Conservation (phyloP, 2,797 vertebrate genomes). For the Cygnus olor region DNA sequence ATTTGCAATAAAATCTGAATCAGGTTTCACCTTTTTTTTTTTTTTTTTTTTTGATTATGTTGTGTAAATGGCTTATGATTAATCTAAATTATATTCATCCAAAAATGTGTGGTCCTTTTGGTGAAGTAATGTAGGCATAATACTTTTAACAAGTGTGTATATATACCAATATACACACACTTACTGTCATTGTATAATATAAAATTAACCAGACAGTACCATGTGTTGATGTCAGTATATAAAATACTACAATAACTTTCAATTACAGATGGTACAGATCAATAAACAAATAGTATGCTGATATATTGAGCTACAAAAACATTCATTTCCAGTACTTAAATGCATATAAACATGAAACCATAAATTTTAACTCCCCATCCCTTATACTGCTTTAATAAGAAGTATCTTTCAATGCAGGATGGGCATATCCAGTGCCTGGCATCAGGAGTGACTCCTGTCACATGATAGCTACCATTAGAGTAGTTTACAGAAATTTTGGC, state of each 20-base stretch:
- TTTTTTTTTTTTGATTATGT: neutral
- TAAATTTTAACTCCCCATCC: accelerated
- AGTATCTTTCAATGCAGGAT: neutral
- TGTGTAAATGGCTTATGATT: neutral
- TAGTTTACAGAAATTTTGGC: neutral
- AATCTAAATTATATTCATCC: neutral
- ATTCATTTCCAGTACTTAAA: neutral
- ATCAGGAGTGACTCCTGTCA: neutral
- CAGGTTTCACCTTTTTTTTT: neutral
- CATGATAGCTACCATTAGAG: neutral
- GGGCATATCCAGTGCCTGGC: neutral
- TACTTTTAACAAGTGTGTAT: neutral
- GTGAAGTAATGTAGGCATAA: neutral
- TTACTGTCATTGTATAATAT: neutral
- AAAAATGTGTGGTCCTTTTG: neutral
- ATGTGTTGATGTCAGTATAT: neutral
- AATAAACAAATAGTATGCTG: neutral
- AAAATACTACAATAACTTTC: neutral
- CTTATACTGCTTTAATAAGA: neutral
- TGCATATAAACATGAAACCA: neutral
- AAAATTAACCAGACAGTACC: neutral
- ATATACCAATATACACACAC: neutral
- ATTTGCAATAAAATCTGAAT: neutral
- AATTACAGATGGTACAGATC: neutral
- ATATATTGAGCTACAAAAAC: neutral